These are phyloP conservation scores for Hoplodrina blanda DNA, from an alignment of 2,888 invertebrate species.

Conservation along the genomic window DNA sequence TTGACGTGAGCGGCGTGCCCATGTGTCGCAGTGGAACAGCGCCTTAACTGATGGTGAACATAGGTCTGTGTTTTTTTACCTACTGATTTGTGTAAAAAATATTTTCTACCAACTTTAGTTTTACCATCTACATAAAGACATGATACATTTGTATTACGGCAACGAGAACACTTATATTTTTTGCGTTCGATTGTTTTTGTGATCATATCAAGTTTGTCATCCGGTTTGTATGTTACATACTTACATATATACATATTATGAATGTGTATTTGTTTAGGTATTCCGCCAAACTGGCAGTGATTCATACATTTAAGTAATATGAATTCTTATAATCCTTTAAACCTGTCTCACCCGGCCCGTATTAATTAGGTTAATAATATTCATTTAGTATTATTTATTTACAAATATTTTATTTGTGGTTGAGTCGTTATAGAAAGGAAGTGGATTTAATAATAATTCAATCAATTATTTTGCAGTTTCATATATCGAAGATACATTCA, in stretches of 20 bases:
- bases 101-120: slow-evolving; percentile 1
- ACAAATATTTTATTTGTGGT: slow-evolving; percentile 3
- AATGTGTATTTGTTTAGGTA: slow-evolving; percentile 30
- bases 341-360: slow-evolving; percentile 12
- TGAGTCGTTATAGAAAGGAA: slow-evolving; percentile 25
- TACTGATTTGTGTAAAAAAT: neutral
- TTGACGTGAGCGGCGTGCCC: too few species aligned
- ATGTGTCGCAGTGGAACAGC: too few species aligned
- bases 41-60: too few species aligned
- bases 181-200: slow-evolving; percentile 53
- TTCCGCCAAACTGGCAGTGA: slow-evolving; percentile 26
- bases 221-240: slow-evolving; percentile 45
- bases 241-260: neutral
- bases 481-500: neutral
- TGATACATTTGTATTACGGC: slow-evolving; percentile 6
- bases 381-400: slow-evolving; percentile 12
- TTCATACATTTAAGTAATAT: slow-evolving; percentile 36
- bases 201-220: slow-evolving; percentile 57
- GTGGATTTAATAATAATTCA: neutral
- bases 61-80: neutral
- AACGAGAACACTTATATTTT: slow-evolving; percentile 44
- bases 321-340: slow-evolving; percentile 16
- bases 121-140: neutral
- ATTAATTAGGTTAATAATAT: slow-evolving; percentile 23
- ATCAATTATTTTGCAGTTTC: slow-evolving; percentile 13